Evolutionary conservation across 2,888 invertebrate genomes (phyloP).

Genomic region (Chrysodeixis includens): DNA sequence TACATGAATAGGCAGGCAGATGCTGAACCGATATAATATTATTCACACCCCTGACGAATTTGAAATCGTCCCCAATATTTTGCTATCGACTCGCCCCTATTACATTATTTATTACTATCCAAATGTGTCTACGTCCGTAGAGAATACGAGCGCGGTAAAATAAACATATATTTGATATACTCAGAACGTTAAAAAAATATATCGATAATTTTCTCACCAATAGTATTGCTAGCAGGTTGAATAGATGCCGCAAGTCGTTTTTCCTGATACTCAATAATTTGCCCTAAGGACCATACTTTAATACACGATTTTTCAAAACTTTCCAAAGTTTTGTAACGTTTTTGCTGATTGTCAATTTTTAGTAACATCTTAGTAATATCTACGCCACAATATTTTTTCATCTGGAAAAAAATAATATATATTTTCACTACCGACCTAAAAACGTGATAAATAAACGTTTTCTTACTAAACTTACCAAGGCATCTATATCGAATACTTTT

Average conservation of each 20-base stretch:
- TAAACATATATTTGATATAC: not conserved
- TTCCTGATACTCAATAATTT: slow-evolving; percentile 82
- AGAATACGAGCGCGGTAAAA: not conserved
- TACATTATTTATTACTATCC: not conserved
- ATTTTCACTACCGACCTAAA: not conserved
- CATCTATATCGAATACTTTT: slow-evolving; percentile 66
- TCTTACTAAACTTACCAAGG: slow-evolving; percentile 72
- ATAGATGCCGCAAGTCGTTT: slow-evolving; percentile 47
- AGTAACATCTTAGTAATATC: slow-evolving; percentile 63
- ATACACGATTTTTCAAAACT: slow-evolving; percentile 75
- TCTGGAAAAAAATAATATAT: slow-evolving; percentile 59
- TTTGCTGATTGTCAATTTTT: slow-evolving; percentile 60
- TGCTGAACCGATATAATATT: not conserved
- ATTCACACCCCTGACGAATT: not conserved
- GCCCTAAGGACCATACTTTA: slow-evolving; percentile 78
- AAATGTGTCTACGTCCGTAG: not conserved
- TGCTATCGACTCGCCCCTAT: slow-evolving; percentile 1
- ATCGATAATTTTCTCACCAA: slow-evolving; percentile 49
- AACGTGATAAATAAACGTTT: not conserved
- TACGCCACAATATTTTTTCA: slow-evolving; percentile 70
- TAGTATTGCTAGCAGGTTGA: slow-evolving; percentile 44
- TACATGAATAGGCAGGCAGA: not conserved
- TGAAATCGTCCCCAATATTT: not conserved
- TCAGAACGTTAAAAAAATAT: not conserved
- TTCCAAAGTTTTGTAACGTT: slow-evolving; percentile 66